A percentile compares a stretch with the other conserved stretches of the same genome.
Evolutionary conservation across 2,797 vertebrate genomes (phyloP).

Genomic region (Sphenopsis melanotis): DNA sequence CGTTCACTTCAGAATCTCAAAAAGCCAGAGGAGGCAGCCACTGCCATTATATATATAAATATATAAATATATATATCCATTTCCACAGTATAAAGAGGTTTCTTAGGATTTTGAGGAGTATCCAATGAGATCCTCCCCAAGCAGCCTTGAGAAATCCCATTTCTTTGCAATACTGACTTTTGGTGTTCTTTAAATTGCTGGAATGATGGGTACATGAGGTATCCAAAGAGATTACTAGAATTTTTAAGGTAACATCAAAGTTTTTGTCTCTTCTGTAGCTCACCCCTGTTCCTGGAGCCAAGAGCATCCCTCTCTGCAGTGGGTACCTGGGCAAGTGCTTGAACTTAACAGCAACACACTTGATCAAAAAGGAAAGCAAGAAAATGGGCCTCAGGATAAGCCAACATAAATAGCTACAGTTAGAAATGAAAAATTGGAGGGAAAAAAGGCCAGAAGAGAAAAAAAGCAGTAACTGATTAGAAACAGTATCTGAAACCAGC

Average conservation of each 20-base stretch:
- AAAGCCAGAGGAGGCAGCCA: not conserved
- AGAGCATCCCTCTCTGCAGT: not conserved
- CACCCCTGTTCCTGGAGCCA: not conserved
- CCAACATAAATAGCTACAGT: not conserved
- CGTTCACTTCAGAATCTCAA: not conserved
- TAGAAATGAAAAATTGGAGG: not conserved
- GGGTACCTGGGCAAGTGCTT: not conserved
- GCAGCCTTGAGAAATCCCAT: not conserved
- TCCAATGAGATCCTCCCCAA: not conserved
- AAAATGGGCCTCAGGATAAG: not conserved
- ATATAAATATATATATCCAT: too few relatives aligned
- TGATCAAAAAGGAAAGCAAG: not conserved
- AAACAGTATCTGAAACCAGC: not conserved
- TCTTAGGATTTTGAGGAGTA: not conserved
- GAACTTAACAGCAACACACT: not conserved
- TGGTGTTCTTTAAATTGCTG: not conserved
- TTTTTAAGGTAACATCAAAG: not conserved
- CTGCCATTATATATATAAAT: not conserved
- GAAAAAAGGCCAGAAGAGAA: not conserved
- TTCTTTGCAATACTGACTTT: not conserved
- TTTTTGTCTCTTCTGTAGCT: not conserved
- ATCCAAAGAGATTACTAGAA: not conserved
- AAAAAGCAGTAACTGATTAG: not conserved
- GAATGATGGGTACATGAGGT: not conserved
- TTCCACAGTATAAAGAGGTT: not conserved